Base-by-base conservation (phyloP, 2,113 vertebrate genomes). In the Limanda limanda region DNA sequence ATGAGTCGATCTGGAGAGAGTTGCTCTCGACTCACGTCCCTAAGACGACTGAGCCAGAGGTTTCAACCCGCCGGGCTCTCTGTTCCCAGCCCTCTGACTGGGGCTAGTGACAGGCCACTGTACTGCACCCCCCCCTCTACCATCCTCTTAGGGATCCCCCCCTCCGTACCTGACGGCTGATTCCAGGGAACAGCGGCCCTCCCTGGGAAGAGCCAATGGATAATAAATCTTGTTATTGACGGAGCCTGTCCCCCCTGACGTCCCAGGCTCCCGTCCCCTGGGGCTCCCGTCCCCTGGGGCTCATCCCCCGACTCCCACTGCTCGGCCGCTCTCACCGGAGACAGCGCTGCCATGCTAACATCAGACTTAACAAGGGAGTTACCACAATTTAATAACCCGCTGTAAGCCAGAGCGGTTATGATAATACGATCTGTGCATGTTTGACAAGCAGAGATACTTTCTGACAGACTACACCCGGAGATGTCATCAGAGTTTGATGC, bases 141-240 rank as follows among this genome's bases (percentile, higher is more conserved):
- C 84, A 80, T 84, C 84, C 65, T 83, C 83, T 87, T 76, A 88
- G 42, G 25, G 71, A 85, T 76, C 73, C 84, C 58, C 71, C 76
- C 72, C 64, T 65, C 74, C 25, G 20, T 73, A 85, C 86, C 86
- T 94, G 94, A 95, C 67, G 82, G 92, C 90, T 86, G 76, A 88
- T 92, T 91, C 90, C 82, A 79, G 84, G 74, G 77, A 82, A 78
- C 79, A 79, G 87, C 83, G 79, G 92, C 78, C 83, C 88, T 82
- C 12, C 0, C 86, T 21, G 71, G 88, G 82, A 88, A 68, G 62
- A 76, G 82, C 91, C 85, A 84, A 94, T 92, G 94, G 78, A 87
- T 92, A 88, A 94, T 94, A 93, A 93, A 95, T 95, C 93, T 91
- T 94, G 84, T 92, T 95, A 94, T 93, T 93, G 94, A 93, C 94